A percentile compares a stretch with the other conserved stretches of the same genome.
Evolutionary conservation across 2,888 invertebrate genomes (phyloP).

Genomic region (Stenichneumon culpator): DNA sequence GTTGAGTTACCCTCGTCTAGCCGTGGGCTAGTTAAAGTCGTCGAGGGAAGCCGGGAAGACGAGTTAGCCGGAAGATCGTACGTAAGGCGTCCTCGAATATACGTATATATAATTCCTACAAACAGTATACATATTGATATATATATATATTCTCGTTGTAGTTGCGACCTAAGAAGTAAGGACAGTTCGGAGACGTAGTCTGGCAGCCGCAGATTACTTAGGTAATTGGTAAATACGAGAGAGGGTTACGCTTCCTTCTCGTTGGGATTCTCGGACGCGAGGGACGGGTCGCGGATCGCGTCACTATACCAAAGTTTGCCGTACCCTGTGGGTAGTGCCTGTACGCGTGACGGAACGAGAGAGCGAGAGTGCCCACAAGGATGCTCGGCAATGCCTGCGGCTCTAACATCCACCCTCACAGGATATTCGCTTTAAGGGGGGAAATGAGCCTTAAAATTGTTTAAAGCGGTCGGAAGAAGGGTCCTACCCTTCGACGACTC

Average conservation of each 20-base stretch:
- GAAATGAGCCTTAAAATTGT: conserved; percentile 86
- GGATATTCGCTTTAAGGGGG: conserved; percentile 85
- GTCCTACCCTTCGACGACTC: conserved; percentile 67
- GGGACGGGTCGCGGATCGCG: conserved; percentile 76
- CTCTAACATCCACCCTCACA: conserved; percentile 73
- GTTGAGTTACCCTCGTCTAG: conserved; percentile 58
- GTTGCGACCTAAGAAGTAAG: conserved; percentile 75
- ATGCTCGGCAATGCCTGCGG: conserved; percentile 78
- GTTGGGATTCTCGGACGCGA: conserved; percentile 68
- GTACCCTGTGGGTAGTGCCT: background rate
- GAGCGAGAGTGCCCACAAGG: conserved; percentile 65
- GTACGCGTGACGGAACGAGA: conserved; percentile 43
- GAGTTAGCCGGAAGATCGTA: conserved; percentile 53
- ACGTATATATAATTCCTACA: background rate
- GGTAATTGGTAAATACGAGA: conserved; percentile 85
- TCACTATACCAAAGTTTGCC: conserved; percentile 18
- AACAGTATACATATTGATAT: conserved; percentile 38
- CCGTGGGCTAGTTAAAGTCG: conserved; percentile 76
- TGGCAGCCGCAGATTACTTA: conserved; percentile 84
- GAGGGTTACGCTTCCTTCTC: conserved; percentile 66
- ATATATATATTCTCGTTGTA: conserved; percentile 49
- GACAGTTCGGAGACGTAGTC: conserved; percentile 79
- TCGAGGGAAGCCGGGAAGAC: conserved; percentile 73
- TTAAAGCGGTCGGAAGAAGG: conserved; percentile 84
- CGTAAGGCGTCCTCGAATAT: conserved; percentile 44